Base-by-base conservation (phyloP, 37 sponge, comb jelly and placozoan species). In the Geodia barretti region DNA sequence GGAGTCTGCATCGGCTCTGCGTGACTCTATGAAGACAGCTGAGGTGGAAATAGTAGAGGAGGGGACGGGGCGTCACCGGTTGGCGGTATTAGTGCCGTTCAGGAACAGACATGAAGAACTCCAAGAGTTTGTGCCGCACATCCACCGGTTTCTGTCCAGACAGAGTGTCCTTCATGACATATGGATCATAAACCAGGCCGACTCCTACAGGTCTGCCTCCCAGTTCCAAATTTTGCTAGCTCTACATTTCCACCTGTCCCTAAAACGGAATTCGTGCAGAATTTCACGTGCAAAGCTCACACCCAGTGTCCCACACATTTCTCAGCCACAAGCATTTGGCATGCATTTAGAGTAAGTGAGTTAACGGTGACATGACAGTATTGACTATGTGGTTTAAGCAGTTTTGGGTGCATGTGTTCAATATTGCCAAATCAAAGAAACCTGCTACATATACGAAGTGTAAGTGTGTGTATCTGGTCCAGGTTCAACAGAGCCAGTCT, bases 121-220 rank as follows among this genome's bases (percentile, higher is more conserved):
- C 60, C 47, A 92, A 41, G 88, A 95, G 72, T 92, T 97, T 75
- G 98, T 82, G 0, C 98, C 98, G 40, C 87, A 92, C 74, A 85
- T 97, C 1, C 93, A 92, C 64, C 5, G 34, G n/a, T 97, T 91
- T 64, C 88, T 97, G 17, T 73, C 36, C n/a, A 64, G 81, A 25
- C 93, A 95, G 80, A 86, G 67, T 19, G 80, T 97, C 2, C 73
- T 60, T 7, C 91, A 90, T 64, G 68, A 92, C 31, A 95, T 97
- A n/a, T 95, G 88, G 90, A 75, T 97, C 73, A 82, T 97, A 60
- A 95, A 95, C 62, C 98, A 97, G 83, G 88, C 84, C 14, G 98
- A 97, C 73, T 23, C 29, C n/a, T 86, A 89, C 79, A 81, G 91
- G 91, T 90, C 32, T 58, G 65, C 39, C n/a, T n/a, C n/a, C n/a